phyloP scores from a whole-genome alignment of 2,113 vertebrate genomes.

The Hiodon alosoides region DNA sequence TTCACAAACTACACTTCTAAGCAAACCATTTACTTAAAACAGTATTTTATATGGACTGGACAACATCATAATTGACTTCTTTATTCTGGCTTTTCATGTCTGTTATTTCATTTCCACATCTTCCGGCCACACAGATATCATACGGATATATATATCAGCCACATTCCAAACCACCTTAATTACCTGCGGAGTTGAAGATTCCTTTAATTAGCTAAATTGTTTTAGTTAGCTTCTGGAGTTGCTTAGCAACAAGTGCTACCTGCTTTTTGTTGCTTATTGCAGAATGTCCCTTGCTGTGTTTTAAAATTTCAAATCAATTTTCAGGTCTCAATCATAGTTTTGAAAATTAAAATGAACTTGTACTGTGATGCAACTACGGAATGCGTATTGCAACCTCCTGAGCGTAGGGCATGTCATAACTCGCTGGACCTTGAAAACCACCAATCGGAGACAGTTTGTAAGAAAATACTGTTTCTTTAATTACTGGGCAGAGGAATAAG shows the following conservation, averaged over 20 bases:
- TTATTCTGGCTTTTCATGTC: no score
- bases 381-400: not conserved
- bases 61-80: no score
- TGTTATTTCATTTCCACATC: no score
- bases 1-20: no score
- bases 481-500: no score
- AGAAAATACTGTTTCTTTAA: no score
- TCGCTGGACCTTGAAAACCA: not conserved
- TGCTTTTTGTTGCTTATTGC: conserved; percentile 17
- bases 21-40: no score
- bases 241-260: conserved; percentile 23
- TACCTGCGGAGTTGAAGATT: not conserved
- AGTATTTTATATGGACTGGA: no score
- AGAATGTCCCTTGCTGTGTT: not conserved
- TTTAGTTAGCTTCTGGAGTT: conserved; percentile 10
- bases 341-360: not conserved
- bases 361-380: not conserved
- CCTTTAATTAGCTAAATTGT: not conserved
- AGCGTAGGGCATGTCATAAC: not conserved
- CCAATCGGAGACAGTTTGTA: no score
- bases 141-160: no score
- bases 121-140: no score
- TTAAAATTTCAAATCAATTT: not conserved
- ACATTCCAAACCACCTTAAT: not conserved
- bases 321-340: not conserved